A percentile compares a stretch with the other conserved stretches of the same genome.
Conservation (phyloP, 2,797 vertebrate genomes). For the Tenualosa thibaudeaui region DNA sequence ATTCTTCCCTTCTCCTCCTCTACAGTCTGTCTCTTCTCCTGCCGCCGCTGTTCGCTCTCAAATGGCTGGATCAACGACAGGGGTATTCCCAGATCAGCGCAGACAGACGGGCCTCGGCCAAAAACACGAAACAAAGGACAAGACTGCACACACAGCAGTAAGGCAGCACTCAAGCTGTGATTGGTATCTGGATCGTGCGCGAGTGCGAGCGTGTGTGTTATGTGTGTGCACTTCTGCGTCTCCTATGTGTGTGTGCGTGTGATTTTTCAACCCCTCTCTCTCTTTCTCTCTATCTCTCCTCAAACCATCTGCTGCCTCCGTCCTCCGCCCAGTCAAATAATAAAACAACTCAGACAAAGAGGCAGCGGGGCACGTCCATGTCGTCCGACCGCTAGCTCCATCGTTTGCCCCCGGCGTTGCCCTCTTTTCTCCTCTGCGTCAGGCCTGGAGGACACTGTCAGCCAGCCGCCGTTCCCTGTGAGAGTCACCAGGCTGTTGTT, state of each 20-base stretch:
- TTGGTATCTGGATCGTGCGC: constrained; percentile 52
- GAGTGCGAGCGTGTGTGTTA: constrained; percentile 48
- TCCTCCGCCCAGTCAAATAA: constrained; percentile 44
- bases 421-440: constrained; percentile 1
- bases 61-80: constrained; percentile 22
- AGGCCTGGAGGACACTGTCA: neutral
- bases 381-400: constrained; percentile 58
- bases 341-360: constrained; percentile 38
- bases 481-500: constrained; percentile 47
- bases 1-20: neutral
- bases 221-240: constrained; percentile 27
- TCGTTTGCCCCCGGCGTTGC: constrained; percentile 42
- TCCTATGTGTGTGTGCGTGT: constrained; percentile 54
- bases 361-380: constrained; percentile 32
- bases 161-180: constrained; percentile 60
- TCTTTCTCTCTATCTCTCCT: constrained; percentile 39
- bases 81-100: constrained; percentile 59
- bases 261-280: constrained; percentile 69
- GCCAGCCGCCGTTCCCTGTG: constrained; percentile 53
- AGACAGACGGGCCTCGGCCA: constrained; percentile 51
- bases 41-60: neutral
- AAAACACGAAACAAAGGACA: constrained; percentile 66
- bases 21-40: neutral
- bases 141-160: constrained; percentile 55
- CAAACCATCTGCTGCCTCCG: constrained; percentile 78